Base-by-base conservation (phyloP, 1,140 invertebrate genomes). In the Drosophila quadrilineata region DNA sequence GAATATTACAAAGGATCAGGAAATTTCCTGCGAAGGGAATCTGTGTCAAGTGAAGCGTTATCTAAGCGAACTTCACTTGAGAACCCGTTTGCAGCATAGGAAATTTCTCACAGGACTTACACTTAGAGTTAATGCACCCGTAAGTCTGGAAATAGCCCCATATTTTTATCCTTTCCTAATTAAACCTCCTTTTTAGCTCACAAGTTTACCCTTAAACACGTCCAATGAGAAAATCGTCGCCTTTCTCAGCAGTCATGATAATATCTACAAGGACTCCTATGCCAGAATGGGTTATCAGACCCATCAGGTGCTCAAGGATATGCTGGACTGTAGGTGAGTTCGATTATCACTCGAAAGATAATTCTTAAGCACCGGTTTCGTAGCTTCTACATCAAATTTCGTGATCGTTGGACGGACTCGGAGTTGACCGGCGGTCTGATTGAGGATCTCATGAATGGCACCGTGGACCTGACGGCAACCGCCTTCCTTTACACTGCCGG, bases 341-440 rank as follows among this genome's bases (percentile, higher is more conserved):
- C 10, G 1, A 3, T 12, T 19, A 9, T 0, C 0, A 0, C 19
- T 0, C 0, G 0, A 5, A 10, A 2, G 0, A 4, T 21, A 6
- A 3, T 38, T 45, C n/a, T 28, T 28, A 22, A 14, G 6, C 12
- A 10, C 6, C 9, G 4, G 12, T 21, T 6, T 10, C 17, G 14
- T 8, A 89, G 87, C 0, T 75, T 70, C 24, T 24, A 26, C 0
- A 75, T 69, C 29, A 62, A 41, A 0, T 80, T 72, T 35, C 52
- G 66, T 1, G 69, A 89, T 68, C 80, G 80, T 9, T 89, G 88
- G 88, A 65, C 59, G 2, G 64, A 66, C 41, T 77, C 65, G 8
- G 84, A 80, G 5, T 10, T 52, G 3, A 63, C 62, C 0, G 88
- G 88, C 0, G 88, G 88, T 2, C 60, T 86, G 3, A 62, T 89